Evolutionary conservation across 2,888 invertebrate genomes (phyloP).

Genomic region (Dastarcus helophoroides): DNA sequence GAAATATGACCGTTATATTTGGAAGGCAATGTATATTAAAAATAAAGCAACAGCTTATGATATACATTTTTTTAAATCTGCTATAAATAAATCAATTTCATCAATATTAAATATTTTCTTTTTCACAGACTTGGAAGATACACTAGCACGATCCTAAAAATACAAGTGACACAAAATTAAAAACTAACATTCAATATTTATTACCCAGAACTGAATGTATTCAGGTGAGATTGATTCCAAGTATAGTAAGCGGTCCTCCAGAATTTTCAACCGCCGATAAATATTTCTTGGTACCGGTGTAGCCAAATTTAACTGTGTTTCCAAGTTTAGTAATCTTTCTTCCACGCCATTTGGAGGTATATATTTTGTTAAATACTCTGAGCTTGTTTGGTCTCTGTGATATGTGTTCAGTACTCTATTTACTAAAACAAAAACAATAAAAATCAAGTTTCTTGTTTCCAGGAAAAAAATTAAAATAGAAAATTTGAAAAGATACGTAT

Average conservation of each 20-base stretch:
- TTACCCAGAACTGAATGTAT: constrained; percentile 59
- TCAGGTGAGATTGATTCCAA: constrained; percentile 72
- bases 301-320: constrained; percentile 46
- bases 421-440: constrained; percentile 40
- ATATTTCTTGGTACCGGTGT: constrained; percentile 50
- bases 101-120: constrained; percentile 27
- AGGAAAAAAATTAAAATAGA: background rate
- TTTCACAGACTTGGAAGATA: constrained; percentile 20
- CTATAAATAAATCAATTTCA: constrained; percentile 30
- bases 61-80: constrained; percentile 27
- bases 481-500: background rate
- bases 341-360: constrained; percentile 44
- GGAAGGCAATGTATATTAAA: too few species aligned
- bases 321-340: constrained; percentile 54
- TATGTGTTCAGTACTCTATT: constrained; percentile 57
- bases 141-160: constrained; percentile 21
- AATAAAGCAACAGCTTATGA: too few species aligned
- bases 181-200: constrained; percentile 19
- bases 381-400: constrained; percentile 36
- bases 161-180: constrained; percentile 2
- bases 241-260: constrained; percentile 63
- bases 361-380: constrained; percentile 39
- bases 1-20: too few species aligned
- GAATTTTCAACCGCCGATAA: constrained; percentile 54
- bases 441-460: too few species aligned